Percentiles rank a stretch among this genome's conserved stretches.
Evolutionary conservation across 30 jellyfish, hydroid and myxozoan species (phyloP).

Genomic region (Aurelia coerulea): DNA sequence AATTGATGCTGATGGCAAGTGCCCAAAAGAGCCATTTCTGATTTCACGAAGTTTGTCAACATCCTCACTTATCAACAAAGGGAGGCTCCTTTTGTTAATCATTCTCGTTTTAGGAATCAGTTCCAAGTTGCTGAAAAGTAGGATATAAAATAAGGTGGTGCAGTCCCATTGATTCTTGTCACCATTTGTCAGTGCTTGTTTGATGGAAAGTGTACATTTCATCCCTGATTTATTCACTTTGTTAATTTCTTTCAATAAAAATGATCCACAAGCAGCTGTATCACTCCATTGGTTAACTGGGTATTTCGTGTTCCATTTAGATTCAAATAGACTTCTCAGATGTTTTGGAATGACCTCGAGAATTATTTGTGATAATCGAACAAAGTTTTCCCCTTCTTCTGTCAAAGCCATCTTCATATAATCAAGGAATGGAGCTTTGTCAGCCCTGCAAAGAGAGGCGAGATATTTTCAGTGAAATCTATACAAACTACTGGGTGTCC

Average conservation of each 20-base stretch:
- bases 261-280: background rate
- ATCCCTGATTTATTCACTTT: background rate
- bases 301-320: background rate
- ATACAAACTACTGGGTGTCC: too few species aligned
- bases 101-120: background rate
- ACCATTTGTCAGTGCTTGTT: background rate
- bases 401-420: background rate
- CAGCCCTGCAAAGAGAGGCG: too few species aligned
- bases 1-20: background rate
- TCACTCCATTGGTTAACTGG: background rate
- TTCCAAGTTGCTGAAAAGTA: background rate
- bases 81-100: background rate
- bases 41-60: background rate
- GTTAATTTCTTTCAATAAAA: background rate
- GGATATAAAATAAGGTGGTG: background rate
- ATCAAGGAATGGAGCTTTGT: too few species aligned
- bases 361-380: background rate
- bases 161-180: background rate
- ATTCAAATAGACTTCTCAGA: background rate
- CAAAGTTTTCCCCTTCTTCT: background rate
- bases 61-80: background rate
- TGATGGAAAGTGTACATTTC: background rate
- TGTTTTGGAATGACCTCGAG: slow-evolving; percentile 4
- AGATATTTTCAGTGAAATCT: too few species aligned
- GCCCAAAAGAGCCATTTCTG: slow-evolving; percentile 8